A percentile compares a stretch with the other conserved stretches of the same genome.
Evolutionary conservation across 2,113 vertebrate genomes (phyloP).

Genomic region (Cariama cristata): DNA sequence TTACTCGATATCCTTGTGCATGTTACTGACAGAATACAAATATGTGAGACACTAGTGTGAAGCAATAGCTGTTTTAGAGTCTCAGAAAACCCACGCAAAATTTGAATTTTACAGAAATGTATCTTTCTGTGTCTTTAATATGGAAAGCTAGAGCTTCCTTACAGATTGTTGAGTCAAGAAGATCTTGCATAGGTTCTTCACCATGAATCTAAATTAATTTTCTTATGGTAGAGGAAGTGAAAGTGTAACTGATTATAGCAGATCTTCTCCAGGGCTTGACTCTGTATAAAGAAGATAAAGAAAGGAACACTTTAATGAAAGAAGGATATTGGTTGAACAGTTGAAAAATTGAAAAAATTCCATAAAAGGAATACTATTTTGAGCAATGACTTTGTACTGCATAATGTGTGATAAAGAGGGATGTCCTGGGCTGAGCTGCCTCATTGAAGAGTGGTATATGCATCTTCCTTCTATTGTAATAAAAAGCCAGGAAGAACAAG

Average conservation of each 20-base stretch:
- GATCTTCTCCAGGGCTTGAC: neutral
- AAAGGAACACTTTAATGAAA: neutral
- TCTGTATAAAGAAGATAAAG: neutral
- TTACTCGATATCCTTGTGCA: accelerated
- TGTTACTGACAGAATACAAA: neutral
- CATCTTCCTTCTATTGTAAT: neutral
- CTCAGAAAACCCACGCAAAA: neutral
- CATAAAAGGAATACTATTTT: neutral
- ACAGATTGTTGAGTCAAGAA: neutral
- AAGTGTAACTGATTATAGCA: neutral
- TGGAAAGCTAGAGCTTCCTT: neutral
- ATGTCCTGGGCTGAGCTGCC: neutral
- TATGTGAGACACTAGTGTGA: neutral
- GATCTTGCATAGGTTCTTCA: neutral
- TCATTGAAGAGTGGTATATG: neutral
- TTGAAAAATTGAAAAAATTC: neutral
- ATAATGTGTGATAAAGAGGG: neutral
- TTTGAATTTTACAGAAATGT: neutral
- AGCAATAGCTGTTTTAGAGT: neutral
- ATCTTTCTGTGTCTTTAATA: neutral
- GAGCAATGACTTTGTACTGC: neutral
- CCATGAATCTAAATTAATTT: neutral
- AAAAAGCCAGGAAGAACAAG: neutral
- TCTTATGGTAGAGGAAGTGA: neutral
- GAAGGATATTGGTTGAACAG: neutral